Conservation (phyloP, 2,797 vertebrate species). For the Echeneis naucrates region DNA sequence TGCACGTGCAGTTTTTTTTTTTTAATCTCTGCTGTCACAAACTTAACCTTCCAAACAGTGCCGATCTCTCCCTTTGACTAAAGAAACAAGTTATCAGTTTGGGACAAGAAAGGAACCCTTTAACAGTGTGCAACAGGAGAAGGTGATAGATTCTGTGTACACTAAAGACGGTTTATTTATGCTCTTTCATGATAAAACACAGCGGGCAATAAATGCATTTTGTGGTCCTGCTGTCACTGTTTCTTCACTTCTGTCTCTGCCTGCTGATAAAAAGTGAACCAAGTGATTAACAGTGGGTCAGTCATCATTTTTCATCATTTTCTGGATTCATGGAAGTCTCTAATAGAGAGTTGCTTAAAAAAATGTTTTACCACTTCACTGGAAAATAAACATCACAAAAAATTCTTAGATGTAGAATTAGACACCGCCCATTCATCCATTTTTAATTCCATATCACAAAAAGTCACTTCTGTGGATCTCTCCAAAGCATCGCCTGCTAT, state of each 20-base stretch:
- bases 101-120: constrained; percentile 22
- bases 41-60: constrained; percentile 3
- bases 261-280: constrained; percentile 41
- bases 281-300: constrained; percentile 42
- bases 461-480: constrained; percentile 2
- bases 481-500: constrained; percentile 22
- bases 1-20: no score
- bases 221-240: constrained; percentile 31
- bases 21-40: constrained; percentile 4
- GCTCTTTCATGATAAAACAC: constrained; percentile 52
- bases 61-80: constrained; percentile 1
- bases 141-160: constrained; percentile 32
- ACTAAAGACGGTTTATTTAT: constrained; percentile 40
- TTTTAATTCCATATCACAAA: constrained; percentile 18
- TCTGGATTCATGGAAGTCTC: constrained; percentile 13
- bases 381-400: constrained; percentile 19
- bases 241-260: constrained; percentile 45
- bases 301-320: constrained; percentile 30
- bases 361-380: constrained; percentile 1
- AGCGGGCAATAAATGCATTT: constrained; percentile 32
- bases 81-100: constrained; percentile 36
- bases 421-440: constrained; percentile 15
- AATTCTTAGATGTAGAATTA: neutral
- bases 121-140: constrained; percentile 26
- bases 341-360: constrained; percentile 5